Base-by-base conservation (phyloP, 2,113 vertebrate genomes). In the Xyliphius kryptos region DNA sequence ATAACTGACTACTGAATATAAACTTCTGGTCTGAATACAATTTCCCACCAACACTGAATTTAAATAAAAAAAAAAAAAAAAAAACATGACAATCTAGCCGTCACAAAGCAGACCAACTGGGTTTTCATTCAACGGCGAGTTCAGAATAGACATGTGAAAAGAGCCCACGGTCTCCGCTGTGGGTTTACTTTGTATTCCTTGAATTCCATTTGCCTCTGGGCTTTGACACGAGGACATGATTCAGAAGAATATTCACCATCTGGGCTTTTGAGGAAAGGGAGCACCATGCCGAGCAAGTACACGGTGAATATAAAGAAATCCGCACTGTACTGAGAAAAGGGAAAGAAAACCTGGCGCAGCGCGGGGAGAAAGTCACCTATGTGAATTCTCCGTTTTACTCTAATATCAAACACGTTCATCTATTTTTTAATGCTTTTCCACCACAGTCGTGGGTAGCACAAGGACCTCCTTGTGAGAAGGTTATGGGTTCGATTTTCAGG, bases 61-160 rank as follows among this genome's bases (percentile, higher is more conserved):
- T n/a, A n/a, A n/a, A n/a, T n/a, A n/a, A 0, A 12, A 56, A 46
- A 57, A 69, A 49, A 69, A 57, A 57, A 38, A 37, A 12, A 20
- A 22, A 43, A 13, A 59, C 63, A 32, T n/a, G 63, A 32, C 26
- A 32, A 32, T 2, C 26, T 32, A 32, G 26, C 26, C 26, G 26
- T 32, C 26, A 32, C 26, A 32, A 32, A 32, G 36, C 58, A 16
- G 63, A 51, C 41, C 53, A 10, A 52, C 47, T 10, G 70, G 51
- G 50, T 67, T 58, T 64, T 69, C 57, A 67, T 58, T 44, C 62
- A 61, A 77, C 80, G 81, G 78, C 74, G 83, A 82, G 77, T 79
- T 38, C 47, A 72, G 63, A 53, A 69, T 73, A 77, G 75, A 71
- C 72, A 66, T 75, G 73, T 77, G 60, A 82, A 80, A 78, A 67